Base-by-base conservation (phyloP, 2,888 invertebrate genomes). In the Stictocephala bisonia region DNA sequence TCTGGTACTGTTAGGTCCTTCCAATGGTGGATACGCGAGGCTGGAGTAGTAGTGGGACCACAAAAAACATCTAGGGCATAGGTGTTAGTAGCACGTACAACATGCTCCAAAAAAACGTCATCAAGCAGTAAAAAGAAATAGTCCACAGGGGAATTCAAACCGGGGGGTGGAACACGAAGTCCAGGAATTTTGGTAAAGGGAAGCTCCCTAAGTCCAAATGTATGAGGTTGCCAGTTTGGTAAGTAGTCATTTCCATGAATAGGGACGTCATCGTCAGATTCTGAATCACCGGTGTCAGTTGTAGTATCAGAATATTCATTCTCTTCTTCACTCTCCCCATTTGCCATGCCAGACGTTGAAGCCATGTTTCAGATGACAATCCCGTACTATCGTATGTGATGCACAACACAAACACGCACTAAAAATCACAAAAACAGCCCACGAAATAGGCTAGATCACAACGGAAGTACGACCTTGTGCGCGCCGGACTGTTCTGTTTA, bases 211-310 rank as follows among this genome's bases (percentile, higher is more conserved):
- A 53, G 26, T 24, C 53, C 53, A 24, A n/a, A 26, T 53, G 53
- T 11, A 9, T 15, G 26, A 26, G 53, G 53, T 53, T 60, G 60
- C 35, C 60, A 60, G 35, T 60, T 60, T 31, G 35, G 35, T 60
- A 31, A 2, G 18, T 60, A 60, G 60, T 60, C 40, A 60, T 60
- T 60, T 35, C 60, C 60, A 40, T 60, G 20, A 60, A 40, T 13
- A 60, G 60, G 60, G 35, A 15, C 60, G 13, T 60, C 60, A 60
- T 60, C 13, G 60, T 60, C 60, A 60, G 60, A 31, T 22, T 60
- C 60, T 31, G 60, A 60, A n/a, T 60, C 60, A 35, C 35, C 60
- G 27, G 60, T 31, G 60, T 18, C 60, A 60, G 60, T 31, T 60
- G 35, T 60, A 31, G n/a, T n/a, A n/a, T n/a, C n/a, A n/a, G n/a